Conservation (phyloP, 2,888 invertebrate genomes). For the Dexiosoma caninum region DNA sequence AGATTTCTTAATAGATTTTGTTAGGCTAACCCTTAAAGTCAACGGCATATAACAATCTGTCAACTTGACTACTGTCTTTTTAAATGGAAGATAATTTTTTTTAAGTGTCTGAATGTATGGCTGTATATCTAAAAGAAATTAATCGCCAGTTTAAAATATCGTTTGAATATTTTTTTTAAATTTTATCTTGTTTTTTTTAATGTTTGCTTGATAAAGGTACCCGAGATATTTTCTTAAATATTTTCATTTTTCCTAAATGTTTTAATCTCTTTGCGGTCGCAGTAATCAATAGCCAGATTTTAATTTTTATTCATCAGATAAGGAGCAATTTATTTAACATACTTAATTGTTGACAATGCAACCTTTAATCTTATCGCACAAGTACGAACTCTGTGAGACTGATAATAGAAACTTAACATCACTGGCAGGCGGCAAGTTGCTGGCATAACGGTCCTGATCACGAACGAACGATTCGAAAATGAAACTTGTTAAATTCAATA, state of each 20-base stretch:
- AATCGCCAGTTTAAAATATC: slow-evolving; percentile 35
- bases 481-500: slow-evolving; percentile 11
- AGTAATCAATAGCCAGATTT: slow-evolving; percentile 38
- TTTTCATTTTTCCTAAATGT: slow-evolving; percentile 39
- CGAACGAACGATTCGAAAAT: neutral
- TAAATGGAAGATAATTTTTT: neutral
- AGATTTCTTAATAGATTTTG: slow-evolving; percentile 18
- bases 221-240: neutral
- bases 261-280: slow-evolving; percentile 49
- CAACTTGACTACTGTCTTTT: slow-evolving; percentile 36
- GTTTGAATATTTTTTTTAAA: slow-evolving; percentile 23
- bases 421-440: slow-evolving; percentile 24
- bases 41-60: slow-evolving; percentile 15
- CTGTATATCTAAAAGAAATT: slow-evolving; percentile 11
- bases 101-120: neutral
- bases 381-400: neutral
- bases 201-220: neutral
- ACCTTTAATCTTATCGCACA: slow-evolving; percentile 15
- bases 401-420: slow-evolving; percentile 6
- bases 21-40: slow-evolving; percentile 23
- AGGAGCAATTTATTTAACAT: slow-evolving; percentile 60
- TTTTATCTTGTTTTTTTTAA: neutral
- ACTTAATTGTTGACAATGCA: slow-evolving; percentile 53
- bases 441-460: no score
- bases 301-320: slow-evolving; percentile 53